Base-by-base conservation (phyloP, 2,113 vertebrate species). In the Pelobates fuscus region DNA sequence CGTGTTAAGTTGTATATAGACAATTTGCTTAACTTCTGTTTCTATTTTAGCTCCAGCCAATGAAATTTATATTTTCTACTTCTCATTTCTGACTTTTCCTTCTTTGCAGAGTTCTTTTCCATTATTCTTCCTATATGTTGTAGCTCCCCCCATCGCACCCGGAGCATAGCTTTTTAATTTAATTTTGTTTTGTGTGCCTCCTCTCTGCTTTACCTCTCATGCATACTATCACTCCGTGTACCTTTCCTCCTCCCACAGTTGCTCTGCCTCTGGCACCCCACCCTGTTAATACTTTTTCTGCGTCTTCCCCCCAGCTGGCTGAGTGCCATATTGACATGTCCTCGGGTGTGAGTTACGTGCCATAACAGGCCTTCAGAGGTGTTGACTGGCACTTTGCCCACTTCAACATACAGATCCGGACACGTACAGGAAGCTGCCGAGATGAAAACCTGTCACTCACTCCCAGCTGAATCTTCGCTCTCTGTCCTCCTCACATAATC, bases 371-470 rank as follows among this genome's bases (percentile, higher is more conserved):
- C 54, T 43, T 32, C 17, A 65, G 62, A 29, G 62, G 52, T 66
- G 71, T 74, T 66, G 49, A 27, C 30, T 74, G 71, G 71, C 61
- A 74, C 24, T 43, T 21, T 66, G 71, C 62, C 71, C 49, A 58
- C 17, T 52, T 27, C 23, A 57, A 57, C 49, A 58, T 65, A 74
- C 62, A 73, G 71, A 74, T 74, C 62, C 27, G 62, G 61, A 65
- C 61, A 65, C 65, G 71, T 21, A 65, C 23, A 66, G 44, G 62
- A 65, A 41, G 61, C 62, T 44, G 18, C 71, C 30, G 54, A 43
- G 30, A 21, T 57, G 23, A n/a, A 57, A 15, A 11, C 43, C 32
- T 66, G 62, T 66, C 71, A 66, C 29, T 66, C 61, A 66, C 14
- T 43, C 30, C 30, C 14, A 57, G 23, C 15, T 44, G 49, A 20